Percentiles rank a stretch among this genome's conserved stretches.
These are phyloP conservation scores for Eulacestoma nigropectus DNA, from an alignment of 2,113 vertebrate genomes.

Conservation along the genomic window DNA sequence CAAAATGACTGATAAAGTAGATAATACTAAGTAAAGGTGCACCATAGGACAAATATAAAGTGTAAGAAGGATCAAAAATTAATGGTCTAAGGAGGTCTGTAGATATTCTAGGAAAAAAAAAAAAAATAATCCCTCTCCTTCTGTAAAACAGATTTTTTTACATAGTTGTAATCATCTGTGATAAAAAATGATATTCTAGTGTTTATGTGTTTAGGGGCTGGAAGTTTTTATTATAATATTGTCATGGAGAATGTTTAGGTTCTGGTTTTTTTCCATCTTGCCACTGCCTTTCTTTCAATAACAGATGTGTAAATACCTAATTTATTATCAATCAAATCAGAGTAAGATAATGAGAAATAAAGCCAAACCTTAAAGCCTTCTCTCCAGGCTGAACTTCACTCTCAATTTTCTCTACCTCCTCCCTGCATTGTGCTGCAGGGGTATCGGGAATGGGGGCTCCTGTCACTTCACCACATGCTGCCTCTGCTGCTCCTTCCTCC, in stretches of 20 bases:
- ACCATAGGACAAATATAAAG: background rate
- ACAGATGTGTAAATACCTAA: background rate
- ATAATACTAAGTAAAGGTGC: background rate
- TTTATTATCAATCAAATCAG: background rate
- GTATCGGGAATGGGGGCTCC: background rate
- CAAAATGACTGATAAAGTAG: background rate
- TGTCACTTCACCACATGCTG: background rate
- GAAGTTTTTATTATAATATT: background rate
- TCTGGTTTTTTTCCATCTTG: background rate
- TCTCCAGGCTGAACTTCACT: background rate
- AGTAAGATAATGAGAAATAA: background rate
- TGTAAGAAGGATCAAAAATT: background rate
- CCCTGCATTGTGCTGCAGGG: accelerated
- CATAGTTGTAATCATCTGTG: background rate
- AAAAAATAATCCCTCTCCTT: background rate
- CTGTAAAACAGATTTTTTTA: background rate
- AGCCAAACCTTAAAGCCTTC: background rate
- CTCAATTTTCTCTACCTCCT: background rate
- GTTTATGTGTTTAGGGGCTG: background rate
- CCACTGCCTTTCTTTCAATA: background rate
- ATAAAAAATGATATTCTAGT: background rate
- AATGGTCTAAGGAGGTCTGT: background rate
- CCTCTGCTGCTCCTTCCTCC: background rate
- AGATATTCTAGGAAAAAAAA: background rate
- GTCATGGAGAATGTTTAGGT: background rate